Base-by-base conservation (phyloP, 2,888 invertebrate species). In the Melanostoma mellinum region DNA sequence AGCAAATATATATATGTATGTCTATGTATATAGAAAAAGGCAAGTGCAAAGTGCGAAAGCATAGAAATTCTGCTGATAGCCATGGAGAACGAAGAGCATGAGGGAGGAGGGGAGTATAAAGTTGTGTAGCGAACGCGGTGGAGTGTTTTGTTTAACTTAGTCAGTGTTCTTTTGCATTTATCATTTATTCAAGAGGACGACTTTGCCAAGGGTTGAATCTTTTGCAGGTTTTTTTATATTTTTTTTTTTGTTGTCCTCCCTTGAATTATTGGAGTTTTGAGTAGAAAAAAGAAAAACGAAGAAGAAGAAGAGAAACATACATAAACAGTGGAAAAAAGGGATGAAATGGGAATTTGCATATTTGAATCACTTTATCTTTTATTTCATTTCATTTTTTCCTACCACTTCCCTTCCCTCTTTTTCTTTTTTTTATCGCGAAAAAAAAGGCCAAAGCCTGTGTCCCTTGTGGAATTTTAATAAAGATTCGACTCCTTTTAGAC, bases 31-130 rank as follows among this genome's bases (percentile, higher is more conserved):
- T 20, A 20, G n/a, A 46, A 60, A 52, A 40, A 53, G 20, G n/a
- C 6, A 6, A 50, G 20, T 10, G n/a, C 6, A 68, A 58, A 75
- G 61, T 76, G 76, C 76, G 60, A 74, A 65, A 69, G 61, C 69
- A 69, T 76, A 76, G 61, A 76, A 77, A 77, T 77, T 77, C 20
- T 77, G 76, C 48, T 71, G 76, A 77, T 77, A 63, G 69, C 63
- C 76, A 63, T 76, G 69, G 20, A 20, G 20, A 20, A 20, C 20
- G 20, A 20, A 20, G 20, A 20, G 20, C 69, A 48, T 63, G 69
- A 56, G 48, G 55, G 63, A 55, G 35, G 35, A 35, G 55, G 6
- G 32, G 55, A 35, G 36, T 36, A 36, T 33, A 33, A 55, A 10
- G 35, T 35, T 10, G 55, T 32, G 42, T 9, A 46, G 33, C 20